Evolutionary conservation across 2,113 vertebrate species (phyloP).

Genomic region (Chamaetylas fuelleborni): DNA sequence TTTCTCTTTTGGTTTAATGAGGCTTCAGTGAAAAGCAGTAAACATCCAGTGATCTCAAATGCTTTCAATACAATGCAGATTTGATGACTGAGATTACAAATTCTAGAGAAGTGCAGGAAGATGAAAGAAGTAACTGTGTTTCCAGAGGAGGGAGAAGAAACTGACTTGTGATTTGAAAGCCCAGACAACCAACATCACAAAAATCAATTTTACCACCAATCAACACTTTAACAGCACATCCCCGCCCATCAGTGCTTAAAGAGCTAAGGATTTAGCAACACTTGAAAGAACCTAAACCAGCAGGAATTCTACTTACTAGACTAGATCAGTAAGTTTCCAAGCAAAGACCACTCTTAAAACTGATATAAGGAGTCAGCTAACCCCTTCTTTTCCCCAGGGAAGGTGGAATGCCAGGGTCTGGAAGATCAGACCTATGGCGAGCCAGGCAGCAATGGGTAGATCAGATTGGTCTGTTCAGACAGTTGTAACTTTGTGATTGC

Average conservation of each 20-base stretch:
- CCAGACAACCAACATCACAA: neutral
- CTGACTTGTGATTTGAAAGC: neutral
- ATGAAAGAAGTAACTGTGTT: neutral
- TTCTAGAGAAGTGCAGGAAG: neutral
- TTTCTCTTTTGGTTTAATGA: neutral
- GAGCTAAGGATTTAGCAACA: neutral
- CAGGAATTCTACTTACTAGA: neutral
- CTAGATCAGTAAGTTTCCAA: neutral
- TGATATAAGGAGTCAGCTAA: neutral
- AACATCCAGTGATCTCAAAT: rapidly evolving
- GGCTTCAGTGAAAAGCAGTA: neutral
- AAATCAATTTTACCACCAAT: neutral
- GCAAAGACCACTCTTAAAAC: neutral
- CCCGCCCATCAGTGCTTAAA: neutral
- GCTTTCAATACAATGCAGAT: rapidly evolving
- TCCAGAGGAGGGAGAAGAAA: neutral
- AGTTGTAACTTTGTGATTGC: neutral
- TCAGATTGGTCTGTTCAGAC: rapidly evolving
- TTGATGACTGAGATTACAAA: neutral
- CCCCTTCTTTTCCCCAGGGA: neutral
- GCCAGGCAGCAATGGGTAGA: neutral
- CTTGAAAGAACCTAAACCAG: neutral
- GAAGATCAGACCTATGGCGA: neutral
- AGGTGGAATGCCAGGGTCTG: neutral
- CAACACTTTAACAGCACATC: neutral